Base-by-base conservation (phyloP, 2,113 vertebrate genomes). In the Rattus rattus region DNA sequence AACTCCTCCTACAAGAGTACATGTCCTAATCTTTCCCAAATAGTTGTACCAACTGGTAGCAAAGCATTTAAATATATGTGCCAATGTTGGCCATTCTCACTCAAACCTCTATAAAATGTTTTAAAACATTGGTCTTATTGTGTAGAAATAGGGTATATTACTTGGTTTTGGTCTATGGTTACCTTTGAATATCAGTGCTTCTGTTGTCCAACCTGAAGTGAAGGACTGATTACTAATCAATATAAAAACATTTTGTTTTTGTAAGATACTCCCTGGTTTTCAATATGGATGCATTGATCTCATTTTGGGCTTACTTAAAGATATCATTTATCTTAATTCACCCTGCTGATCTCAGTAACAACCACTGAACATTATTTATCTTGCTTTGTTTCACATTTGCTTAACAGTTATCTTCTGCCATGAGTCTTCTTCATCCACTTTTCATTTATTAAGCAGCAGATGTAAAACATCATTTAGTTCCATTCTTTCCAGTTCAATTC, bases 371-470 rank as follows among this genome's bases (percentile, higher is more conserved):
- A 80, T 96, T 98, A 98, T 98, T 98, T 90, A 95, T 98, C 98
- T 98, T 98, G 96, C 81, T 98, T 98, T 96, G 95, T 75, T 97
- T 97, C 95, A 49, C 85, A 96, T 97, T 98, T 98, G 86, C 95
- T 97, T 63, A 63, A 81, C 85, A 83, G 83, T 92, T 97, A 85
- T 96, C 91, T 97, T 98, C 43, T 90, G 85, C 87, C 4, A 0
- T 26, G 95, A 84, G 95, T 97, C 96, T 95, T 98, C 97, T 97
- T 97, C 97, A 90, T 97, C 97, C 89, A 83, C 93, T 12, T 11
- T 88, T 92, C 63, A 94, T 91, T 94, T 69, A 59, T 90, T 19
- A 4, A 97, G 97, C 93, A 92, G 90, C 13, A 90, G 85, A 95
- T 93, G 75, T 77, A 97, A 97, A 97, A 67, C 97, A 76, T 2